Evolutionary conservation across 1,140 invertebrate species (phyloP), one percentile per base, ranked within the genome.

Genomic region (Heterodera schachtii): DNA sequence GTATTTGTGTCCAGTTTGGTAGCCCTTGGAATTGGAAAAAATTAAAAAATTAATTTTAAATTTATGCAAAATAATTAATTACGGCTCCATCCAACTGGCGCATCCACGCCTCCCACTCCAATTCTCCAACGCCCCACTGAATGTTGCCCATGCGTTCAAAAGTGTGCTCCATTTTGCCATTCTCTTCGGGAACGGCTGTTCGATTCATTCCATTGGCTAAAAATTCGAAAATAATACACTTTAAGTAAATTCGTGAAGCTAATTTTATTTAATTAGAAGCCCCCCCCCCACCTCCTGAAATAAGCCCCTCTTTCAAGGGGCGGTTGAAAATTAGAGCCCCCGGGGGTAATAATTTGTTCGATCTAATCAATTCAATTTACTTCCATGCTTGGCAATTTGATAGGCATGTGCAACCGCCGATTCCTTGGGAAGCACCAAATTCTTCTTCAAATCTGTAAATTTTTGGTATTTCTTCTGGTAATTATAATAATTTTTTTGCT

Each of bases 1-100:
- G 90, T 98, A 99, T 81, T 96, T 94, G 90, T 98, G 97, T 4
- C 97, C 97, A 76, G 97, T 98, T 86, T 96, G 93, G 92, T 95
- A 98, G 81, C 97, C 97, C 94, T 94, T 52, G 49, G 49, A 87
- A 3, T 19, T 19, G 13, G 5, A 3, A 64, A 73, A 87, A 78
- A 78, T 9, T 8, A 52, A 52, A 78, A 31, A 44, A 16, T 21
- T 43, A 7, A 5, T 16, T 46, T 1, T 41, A 81, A 79, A 8
- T 44, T 67, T 43, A 21, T 8, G n/a, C n/a, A 43, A 0, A 21
- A 19, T 8, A 43, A 9, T n/a, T 8, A 91, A 92, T 92, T 90
- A 94, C 94, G 86, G 95, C 95, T 92, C 98, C 98, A 90, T 99
- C 97, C 71, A 99, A 91, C 93, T 96, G 95, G 78, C 97, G 92